Conservation (phyloP, 2,888 invertebrate genomes). For the Apeira syringaria region DNA sequence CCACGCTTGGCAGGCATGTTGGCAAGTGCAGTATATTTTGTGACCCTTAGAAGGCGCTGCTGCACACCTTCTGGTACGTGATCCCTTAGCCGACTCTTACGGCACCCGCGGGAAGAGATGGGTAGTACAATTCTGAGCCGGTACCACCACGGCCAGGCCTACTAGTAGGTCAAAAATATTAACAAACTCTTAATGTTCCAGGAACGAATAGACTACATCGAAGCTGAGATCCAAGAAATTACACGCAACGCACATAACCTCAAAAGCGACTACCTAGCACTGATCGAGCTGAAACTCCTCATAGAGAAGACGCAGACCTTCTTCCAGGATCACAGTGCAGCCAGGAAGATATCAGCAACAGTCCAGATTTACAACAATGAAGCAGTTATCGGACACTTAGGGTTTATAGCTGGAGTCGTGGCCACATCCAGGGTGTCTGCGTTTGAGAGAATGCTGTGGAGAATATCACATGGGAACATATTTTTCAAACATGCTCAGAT, state of each 20-base stretch:
- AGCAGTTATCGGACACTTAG: constrained; percentile 67
- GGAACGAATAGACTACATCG: constrained; percentile 79
- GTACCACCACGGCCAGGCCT: too few relatives aligned
- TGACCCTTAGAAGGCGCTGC: too few relatives aligned
- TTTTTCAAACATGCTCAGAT: constrained; percentile 78
- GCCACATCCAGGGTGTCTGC: constrained; percentile 67
- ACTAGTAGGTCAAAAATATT: too few relatives aligned
- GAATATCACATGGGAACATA: constrained; percentile 77
- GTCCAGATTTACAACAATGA: constrained; percentile 74
- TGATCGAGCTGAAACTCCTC: constrained; percentile 68
- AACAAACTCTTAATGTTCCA: constrained; percentile 41
- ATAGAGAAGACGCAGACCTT: constrained; percentile 76
- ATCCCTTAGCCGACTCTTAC: too few relatives aligned
- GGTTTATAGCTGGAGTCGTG: constrained; percentile 75
- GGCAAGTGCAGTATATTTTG: too few relatives aligned
- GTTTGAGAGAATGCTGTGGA: constrained; percentile 77
- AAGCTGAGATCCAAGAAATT: constrained; percentile 78
- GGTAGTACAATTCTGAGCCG: too few relatives aligned
- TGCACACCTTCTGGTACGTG: too few relatives aligned
- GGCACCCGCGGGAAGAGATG: too few relatives aligned
- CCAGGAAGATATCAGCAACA: constrained; percentile 72
- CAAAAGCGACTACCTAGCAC: constrained; percentile 68
- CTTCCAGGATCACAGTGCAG: constrained; percentile 85
- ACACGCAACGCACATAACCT: constrained; percentile 74
- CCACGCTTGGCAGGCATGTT: too few relatives aligned